Percentiles rank a stretch among this genome's conserved stretches.
phyloP scores from a whole-genome alignment of 2,113 vertebrate species.

The Falco punctatus region DNA sequence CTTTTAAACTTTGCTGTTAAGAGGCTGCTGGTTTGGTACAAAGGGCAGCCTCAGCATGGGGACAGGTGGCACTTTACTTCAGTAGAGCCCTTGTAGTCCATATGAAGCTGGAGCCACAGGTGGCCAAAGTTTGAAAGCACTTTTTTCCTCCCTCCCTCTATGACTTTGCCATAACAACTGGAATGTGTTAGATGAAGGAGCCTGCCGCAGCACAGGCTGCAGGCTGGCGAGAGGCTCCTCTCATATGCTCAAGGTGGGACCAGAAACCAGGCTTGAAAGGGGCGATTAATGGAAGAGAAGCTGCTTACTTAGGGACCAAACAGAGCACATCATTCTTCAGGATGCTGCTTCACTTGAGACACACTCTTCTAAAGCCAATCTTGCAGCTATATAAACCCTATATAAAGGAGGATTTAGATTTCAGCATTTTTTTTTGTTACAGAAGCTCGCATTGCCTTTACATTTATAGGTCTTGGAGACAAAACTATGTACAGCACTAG shows the following conservation, averaged over 20 bases:
- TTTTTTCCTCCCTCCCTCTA: background rate
- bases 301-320: background rate
- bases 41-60: background rate
- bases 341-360: background rate
- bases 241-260: background rate
- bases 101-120: background rate
- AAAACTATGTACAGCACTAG: background rate
- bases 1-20: constrained; percentile 1
- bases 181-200: background rate
- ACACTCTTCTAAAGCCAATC: constrained; percentile 25
- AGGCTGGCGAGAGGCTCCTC: background rate
- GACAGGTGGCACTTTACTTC: constrained; percentile 29
- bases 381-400: background rate
- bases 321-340: background rate
- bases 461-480: background rate
- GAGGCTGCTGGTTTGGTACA: background rate
- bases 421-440: background rate
- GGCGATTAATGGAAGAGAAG: background rate
- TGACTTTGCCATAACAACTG: background rate
- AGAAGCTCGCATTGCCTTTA: background rate
- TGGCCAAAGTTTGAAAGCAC: background rate
- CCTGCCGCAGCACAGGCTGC: background rate
- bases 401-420: background rate
- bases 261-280: background rate
- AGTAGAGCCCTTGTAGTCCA: constrained; percentile 4